Evolutionary conservation across 2,888 invertebrate species (phyloP).

Genomic region (Nudaria mundana): DNA sequence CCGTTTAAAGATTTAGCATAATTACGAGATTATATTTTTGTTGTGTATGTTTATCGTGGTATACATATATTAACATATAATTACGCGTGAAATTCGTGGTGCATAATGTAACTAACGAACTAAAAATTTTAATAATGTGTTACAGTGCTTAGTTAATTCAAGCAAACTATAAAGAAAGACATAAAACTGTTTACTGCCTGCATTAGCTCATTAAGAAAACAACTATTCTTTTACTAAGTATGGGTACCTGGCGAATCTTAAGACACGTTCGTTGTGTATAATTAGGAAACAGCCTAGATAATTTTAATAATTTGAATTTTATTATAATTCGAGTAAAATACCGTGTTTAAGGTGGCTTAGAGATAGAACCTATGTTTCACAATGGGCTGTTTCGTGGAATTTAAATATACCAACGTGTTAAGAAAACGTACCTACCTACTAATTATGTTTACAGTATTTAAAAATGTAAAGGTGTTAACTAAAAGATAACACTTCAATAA

Average conservation of each 20-base stretch:
- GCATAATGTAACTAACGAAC: slow-evolving; percentile 49
- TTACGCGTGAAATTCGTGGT: slow-evolving; percentile 50
- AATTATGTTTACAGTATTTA: too few species aligned
- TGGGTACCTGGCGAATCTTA: slow-evolving; percentile 31
- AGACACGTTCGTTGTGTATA: slow-evolving; percentile 36
- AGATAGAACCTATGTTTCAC: slow-evolving; percentile 35
- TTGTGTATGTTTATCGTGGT: slow-evolving; percentile 52
- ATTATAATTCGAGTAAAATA: slow-evolving; percentile 39
- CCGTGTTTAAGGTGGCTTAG: slow-evolving; percentile 29
- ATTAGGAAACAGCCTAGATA: slow-evolving; percentile 38
- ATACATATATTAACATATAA: slow-evolving; percentile 56
- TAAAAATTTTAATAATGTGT: slow-evolving; percentile 57
- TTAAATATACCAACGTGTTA: slow-evolving; percentile 20
- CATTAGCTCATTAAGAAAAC: slow-evolving; percentile 50
- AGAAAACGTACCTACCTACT: too few species aligned
- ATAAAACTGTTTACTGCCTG: slow-evolving; percentile 56
- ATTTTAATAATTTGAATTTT: slow-evolving; percentile 41
- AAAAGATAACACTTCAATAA: too few species aligned
- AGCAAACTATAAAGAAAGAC: slow-evolving; percentile 58
- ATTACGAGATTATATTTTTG: slow-evolving; percentile 59
- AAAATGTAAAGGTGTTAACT: too few species aligned
- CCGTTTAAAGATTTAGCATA: slow-evolving; percentile 69
- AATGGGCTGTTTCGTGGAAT: slow-evolving; percentile 33
- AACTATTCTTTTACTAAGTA: slow-evolving; percentile 41
- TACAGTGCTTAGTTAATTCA: slow-evolving; percentile 57